Conservation (phyloP, 2,797 vertebrate species). For the Anolis apletophallus region DNA sequence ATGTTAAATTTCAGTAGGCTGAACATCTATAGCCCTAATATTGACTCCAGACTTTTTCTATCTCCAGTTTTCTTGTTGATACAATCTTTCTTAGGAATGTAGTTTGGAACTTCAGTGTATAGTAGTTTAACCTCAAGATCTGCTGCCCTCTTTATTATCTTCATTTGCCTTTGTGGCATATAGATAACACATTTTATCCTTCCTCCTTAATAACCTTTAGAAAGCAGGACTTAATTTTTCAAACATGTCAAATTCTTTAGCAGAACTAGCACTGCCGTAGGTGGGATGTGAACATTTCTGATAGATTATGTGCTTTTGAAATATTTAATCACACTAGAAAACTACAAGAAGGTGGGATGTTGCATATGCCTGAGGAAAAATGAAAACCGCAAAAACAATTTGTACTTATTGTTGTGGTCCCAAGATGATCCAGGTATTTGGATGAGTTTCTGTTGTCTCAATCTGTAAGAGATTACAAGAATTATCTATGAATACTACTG, state of each 20-base stretch:
- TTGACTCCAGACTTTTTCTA: not conserved
- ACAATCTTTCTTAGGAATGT: conserved; percentile 41
- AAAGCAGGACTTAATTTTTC: conserved; percentile 64
- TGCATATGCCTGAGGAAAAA: not conserved
- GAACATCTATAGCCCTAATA: not conserved
- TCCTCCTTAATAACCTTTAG: conserved; percentile 64
- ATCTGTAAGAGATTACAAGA: not conserved
- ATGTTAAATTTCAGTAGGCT: not conserved
- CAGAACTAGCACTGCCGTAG: conserved; percentile 48
- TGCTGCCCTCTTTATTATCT: conserved; percentile 44
- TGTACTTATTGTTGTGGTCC: not conserved
- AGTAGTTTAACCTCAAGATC: conserved; percentile 60
- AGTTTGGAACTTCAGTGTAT: conserved; percentile 27
- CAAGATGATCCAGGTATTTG: not conserved
- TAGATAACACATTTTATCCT: conserved; percentile 43
- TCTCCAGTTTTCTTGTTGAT: not conserved
- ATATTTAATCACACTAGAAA: conserved; percentile 56
- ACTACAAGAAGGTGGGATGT: not conserved
- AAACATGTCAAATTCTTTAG: conserved; percentile 64
- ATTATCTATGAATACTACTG: not conserved
- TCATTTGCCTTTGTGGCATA: conserved; percentile 60
- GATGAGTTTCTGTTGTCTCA: not conserved
- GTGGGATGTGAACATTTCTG: conserved; percentile 47
- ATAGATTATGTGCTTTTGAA: conserved; percentile 52
- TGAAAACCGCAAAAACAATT: not conserved